Base-by-base conservation (phyloP, 2,888 invertebrate species). In the Sipha maydis region DNA sequence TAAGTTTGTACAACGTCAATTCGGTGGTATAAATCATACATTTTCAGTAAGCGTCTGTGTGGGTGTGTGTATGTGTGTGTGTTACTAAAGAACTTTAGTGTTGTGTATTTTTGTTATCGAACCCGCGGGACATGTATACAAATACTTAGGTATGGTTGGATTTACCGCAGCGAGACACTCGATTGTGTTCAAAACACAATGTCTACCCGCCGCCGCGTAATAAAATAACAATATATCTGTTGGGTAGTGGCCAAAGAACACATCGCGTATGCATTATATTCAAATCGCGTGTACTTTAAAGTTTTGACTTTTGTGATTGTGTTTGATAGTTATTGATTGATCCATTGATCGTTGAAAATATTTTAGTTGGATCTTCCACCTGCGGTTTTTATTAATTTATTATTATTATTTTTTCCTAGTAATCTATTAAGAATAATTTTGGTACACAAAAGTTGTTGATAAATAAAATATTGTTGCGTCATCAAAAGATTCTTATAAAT, bases 181-280 rank as follows among this genome's bases (percentile, higher is more conserved):
- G 83, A 83, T 83, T 83, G 83, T 83, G 54, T 83, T 83, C 34
- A 54, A 54, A 73, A 83, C 83, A 83, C 83, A 83, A 83, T 83
- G 83, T 83, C 54, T 34, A 21, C 31, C 11, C 34, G 28, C 31
- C 71, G 28, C 71, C 7, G 14, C 25, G 54, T n/a, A 14, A 25
- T 28, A 82, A 28, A 82, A 69, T 41, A 69, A 41, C 69, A 82
- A 48, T 48, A 48, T 14, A 48, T 83, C 48, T 21, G 17, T 54
- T 67, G 48, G 28, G 28, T n/a, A 69, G 31, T 17, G 71, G 54
- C 48, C 14, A 7, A 54, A 17, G 73, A 73, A 34, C 71, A 41
- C 34, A 31, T 83, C 71, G 71, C 4, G 3, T 25, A 8, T 21
- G 61, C 61, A 61, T 61, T 61, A 21, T 61, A 21, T 25, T 61